phyloP scores from a whole-genome alignment of 2,888 invertebrate genomes.

The Cerastis leucographa region DNA sequence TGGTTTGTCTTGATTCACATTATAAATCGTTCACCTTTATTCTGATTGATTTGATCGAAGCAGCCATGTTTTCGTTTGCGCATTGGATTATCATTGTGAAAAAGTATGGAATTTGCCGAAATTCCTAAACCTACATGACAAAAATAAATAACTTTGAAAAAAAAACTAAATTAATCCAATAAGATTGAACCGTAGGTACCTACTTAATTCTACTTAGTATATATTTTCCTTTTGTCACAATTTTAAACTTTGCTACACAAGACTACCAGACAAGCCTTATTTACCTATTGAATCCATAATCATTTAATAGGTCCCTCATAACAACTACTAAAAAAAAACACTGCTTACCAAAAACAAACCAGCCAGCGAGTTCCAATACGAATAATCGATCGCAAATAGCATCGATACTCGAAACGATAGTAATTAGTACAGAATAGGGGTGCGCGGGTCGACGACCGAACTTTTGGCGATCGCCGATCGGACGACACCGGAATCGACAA shows the following conservation, averaged over 20 bases:
- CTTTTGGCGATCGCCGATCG: constrained; percentile 66
- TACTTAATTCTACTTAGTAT: background rate
- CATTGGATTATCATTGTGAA: constrained; percentile 21
- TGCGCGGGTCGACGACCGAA: constrained; percentile 77
- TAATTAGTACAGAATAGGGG: constrained; percentile 78
- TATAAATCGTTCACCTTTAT: constrained; percentile 70
- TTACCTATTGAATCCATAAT: background rate
- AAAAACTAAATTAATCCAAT: background rate
- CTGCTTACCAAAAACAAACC: background rate
- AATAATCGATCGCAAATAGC: constrained; percentile 36
- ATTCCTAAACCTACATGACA: background rate
- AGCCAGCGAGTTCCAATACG: constrained; percentile 24
- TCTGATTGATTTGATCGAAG: constrained; percentile 52
- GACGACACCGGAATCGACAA: constrained; percentile 69
- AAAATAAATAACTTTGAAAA: background rate
- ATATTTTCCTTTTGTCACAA: background rate
- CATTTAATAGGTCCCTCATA: background rate
- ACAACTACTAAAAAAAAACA: background rate
- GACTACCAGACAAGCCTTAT: too few species aligned
- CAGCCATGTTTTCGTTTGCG: constrained; percentile 8
- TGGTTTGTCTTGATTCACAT: constrained; percentile 74
- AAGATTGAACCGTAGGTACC: background rate
- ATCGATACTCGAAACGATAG: constrained; percentile 34
- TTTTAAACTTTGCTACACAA: background rate
- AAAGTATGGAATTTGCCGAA: constrained; percentile 2